phyloP scores from a whole-genome alignment of 1,140 invertebrate species.

The Bombus superbus region DNA sequence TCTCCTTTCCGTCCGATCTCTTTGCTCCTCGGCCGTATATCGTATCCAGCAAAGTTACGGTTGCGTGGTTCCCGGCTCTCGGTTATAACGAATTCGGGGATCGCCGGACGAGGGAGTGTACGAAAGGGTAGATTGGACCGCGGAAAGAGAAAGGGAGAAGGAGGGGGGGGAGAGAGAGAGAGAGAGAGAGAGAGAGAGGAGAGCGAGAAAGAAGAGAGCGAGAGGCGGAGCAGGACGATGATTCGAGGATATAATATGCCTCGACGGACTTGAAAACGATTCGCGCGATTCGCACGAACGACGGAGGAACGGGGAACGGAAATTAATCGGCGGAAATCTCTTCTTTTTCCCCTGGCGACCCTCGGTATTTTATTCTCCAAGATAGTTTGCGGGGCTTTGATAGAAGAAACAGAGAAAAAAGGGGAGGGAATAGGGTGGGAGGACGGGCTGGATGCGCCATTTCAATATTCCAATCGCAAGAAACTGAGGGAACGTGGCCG shows the following conservation, averaged over 20 bases:
- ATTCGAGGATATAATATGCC: constrained; percentile 62
- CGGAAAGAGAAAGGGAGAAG: neutral
- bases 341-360: constrained; percentile 25
- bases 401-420: neutral
- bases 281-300: constrained; percentile 26
- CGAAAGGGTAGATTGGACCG: constrained; percentile 17
- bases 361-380: constrained; percentile 39
- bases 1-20: neutral
- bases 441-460: neutral
- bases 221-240: constrained; percentile 34
- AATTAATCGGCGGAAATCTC: constrained; percentile 61
- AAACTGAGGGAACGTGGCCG: neutral
- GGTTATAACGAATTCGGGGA: constrained; percentile 65
- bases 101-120: constrained; percentile 50
- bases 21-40: constrained; percentile 33
- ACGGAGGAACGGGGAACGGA: constrained; percentile 21
- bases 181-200: too few relatives aligned
- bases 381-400: constrained; percentile 13
- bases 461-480: constrained; percentile 25
- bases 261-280: constrained; percentile 40
- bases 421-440: too few relatives aligned
- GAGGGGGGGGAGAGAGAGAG: neutral
- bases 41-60: constrained; percentile 62
- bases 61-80: constrained; percentile 57
- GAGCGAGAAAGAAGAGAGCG: neutral